Percentiles rank a stretch among this genome's conserved stretches.
These are phyloP conservation scores for Zootermopsis nevadensis DNA, from an alignment of 2,888 invertebrate genomes.

Conservation along the genomic window DNA sequence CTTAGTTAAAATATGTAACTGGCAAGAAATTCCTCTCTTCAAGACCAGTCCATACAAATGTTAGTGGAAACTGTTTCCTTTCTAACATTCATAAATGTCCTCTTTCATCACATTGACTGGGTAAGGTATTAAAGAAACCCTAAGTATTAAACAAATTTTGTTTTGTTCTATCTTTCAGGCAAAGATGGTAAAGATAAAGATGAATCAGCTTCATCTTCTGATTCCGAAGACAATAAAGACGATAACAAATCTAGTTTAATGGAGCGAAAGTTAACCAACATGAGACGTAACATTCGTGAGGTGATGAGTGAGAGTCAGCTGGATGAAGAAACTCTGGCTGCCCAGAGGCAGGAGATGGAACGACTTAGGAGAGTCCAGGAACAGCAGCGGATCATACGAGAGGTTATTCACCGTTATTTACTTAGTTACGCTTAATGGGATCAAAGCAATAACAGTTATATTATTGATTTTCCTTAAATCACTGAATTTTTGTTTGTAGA, in stretches of 20 bases:
- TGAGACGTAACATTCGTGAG: conserved; percentile 89
- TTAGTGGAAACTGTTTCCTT: too few relatives aligned
- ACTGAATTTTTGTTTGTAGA: too few relatives aligned
- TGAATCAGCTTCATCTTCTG: conserved; percentile 26
- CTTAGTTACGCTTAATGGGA: too few relatives aligned
- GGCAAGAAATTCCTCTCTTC: too few relatives aligned
- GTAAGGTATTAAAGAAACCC: too few relatives aligned
- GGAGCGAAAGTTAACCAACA: conserved; percentile 69
- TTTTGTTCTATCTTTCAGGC: conserved; percentile 15
- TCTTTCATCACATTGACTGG: too few relatives aligned
- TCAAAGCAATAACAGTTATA: neutral
- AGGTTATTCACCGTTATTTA: conserved; percentile 59
- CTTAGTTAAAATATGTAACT: too few relatives aligned
- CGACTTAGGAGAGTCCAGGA: conserved; percentile 85
- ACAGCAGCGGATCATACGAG: conserved; percentile 84
- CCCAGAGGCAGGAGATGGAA: conserved; percentile 94
- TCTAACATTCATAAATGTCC: too few relatives aligned
- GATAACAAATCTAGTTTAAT: conserved; percentile 54
- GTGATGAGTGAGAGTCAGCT: conserved; percentile 94
- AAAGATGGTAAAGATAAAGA: conserved; percentile 27
- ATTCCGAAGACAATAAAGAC: conserved; percentile 48
- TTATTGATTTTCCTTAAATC: neutral
- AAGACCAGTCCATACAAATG: too few relatives aligned
- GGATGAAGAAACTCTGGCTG: conserved; percentile 91
- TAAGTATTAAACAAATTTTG: neutral